Evolutionary conservation across 1,140 invertebrate genomes (phyloP), one percentile per base, ranked within the genome.

Genomic region (Heliconius himera): DNA sequence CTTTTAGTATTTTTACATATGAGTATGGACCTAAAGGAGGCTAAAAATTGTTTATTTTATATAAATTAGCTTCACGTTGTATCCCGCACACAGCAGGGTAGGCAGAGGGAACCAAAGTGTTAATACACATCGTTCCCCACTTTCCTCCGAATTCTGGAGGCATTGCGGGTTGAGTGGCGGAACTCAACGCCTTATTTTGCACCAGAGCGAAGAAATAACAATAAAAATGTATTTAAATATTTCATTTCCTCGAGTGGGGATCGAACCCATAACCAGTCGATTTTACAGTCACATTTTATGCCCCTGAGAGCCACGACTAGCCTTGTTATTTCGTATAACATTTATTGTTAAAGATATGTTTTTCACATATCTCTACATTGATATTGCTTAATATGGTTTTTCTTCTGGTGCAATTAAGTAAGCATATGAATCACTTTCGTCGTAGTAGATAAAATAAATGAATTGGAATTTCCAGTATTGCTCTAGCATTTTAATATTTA

Each of bases 351-450:
- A 54, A 54, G 5, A 54, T 8, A 54, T 20, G 6, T 54, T 54
- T 8, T 54, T 54, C 20, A 8, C 8, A 9, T 54, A 46, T 16
- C 41, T 1, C 13, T 46, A 16, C 13, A 46, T 46, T 46, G 3
- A 46, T 46, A 46, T 60, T 60, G 54, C 54, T 60, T 60, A 60
- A 60, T 13, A 22, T 22, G 54, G 54, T 60, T 60, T 60, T 60
- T n/a, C 49, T 60, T 60, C 20, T 60, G 9, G 22, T 60, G 54
- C 54, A 3, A 60, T 60, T 9, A 22, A 60, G 54, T 60, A 66
- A 66, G 3, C 60, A 66, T 18, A 66, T 66, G 60, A 66, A 29
- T 66, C 60, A 66, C 29, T 66, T 26, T 29, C 11, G 60, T 29
- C 4, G n/a, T 66, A 26, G 16, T 66, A 29, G 22, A 16, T 26